phyloP scores from a whole-genome alignment of 2,797 vertebrate species.

The Pangasius djambal region DNA sequence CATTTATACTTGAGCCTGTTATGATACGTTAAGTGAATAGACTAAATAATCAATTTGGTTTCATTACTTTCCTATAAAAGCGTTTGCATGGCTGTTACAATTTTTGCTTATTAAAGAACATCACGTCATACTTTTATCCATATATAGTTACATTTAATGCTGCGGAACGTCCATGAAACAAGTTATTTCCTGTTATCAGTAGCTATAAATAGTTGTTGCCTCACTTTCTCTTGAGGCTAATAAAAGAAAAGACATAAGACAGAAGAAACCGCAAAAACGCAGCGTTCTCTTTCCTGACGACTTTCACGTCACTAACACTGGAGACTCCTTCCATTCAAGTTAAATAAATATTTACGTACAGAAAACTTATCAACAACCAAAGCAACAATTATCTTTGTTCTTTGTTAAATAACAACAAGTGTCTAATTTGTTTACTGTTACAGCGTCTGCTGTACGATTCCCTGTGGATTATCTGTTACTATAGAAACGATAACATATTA shows the following conservation, averaged over 20 bases:
- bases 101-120: not conserved
- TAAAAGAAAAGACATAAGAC: too few relatives aligned
- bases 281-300: not conserved
- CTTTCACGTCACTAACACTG: not conserved
- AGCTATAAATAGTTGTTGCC: too few relatives aligned
- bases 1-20: not conserved
- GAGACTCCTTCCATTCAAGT: not conserved
- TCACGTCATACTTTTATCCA: not conserved
- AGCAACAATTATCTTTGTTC: not conserved
- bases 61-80: not conserved
- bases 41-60: not conserved
- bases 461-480: not conserved
- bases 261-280: not conserved
- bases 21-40: not conserved
- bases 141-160: too few relatives aligned
- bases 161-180: too few relatives aligned
- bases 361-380: too few relatives aligned
- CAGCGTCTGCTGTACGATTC: too few relatives aligned
- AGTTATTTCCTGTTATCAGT: too few relatives aligned
- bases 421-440: too few relatives aligned
- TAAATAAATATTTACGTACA: not conserved
- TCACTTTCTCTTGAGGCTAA: too few relatives aligned
- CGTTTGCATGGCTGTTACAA: not conserved
- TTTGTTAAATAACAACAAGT: too few relatives aligned
- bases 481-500: not conserved